These are phyloP conservation scores for Globodera rostochiensis DNA, from an alignment of 1,140 invertebrate species.

Conservation along the genomic window DNA sequence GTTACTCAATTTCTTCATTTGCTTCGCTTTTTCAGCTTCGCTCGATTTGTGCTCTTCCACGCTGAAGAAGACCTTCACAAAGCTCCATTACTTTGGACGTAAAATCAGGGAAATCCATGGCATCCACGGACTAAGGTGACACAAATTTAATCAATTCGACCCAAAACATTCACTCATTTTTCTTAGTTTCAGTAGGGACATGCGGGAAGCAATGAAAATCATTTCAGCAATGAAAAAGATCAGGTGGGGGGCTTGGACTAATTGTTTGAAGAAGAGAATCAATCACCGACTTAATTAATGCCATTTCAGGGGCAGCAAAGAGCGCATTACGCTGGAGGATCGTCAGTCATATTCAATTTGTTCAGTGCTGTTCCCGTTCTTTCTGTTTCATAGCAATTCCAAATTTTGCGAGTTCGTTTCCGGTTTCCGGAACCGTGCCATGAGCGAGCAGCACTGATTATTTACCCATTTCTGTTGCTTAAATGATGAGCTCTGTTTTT, in stretches of 20 bases:
- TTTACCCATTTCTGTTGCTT: too few species aligned
- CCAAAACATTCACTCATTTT: slow-evolving; percentile 25
- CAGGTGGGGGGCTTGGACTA: slow-evolving; percentile 33
- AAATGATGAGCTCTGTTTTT: not conserved
- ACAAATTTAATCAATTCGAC: not conserved
- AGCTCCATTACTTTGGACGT: slow-evolving; percentile 64
- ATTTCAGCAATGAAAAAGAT: slow-evolving; percentile 65
- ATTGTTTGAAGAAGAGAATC: not conserved
- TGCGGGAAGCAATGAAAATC: slow-evolving; percentile 64
- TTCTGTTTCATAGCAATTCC: too few species aligned
- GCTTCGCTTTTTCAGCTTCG: slow-evolving; percentile 31
- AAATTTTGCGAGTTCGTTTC: too few species aligned
- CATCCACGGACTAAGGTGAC: slow-evolving; percentile 27
- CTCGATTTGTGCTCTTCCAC: slow-evolving; percentile 62
- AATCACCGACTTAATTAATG: not conserved
- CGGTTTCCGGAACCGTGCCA: too few species aligned
- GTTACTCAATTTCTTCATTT: too few species aligned
- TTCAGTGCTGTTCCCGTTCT: not conserved
- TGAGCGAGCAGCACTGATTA: too few species aligned
- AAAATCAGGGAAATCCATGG: slow-evolving; percentile 60
- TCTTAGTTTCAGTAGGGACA: slow-evolving; percentile 63
- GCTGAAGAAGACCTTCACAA: slow-evolving; percentile 63
- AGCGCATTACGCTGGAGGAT: slow-evolving; percentile 65
- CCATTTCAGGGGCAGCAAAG: slow-evolving; percentile 60
- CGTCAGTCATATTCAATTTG: not conserved